Evolutionary conservation across 2,888 invertebrate genomes (phyloP), one percentile per base, ranked within the genome.

Genomic region (Drosophila birchii): DNA sequence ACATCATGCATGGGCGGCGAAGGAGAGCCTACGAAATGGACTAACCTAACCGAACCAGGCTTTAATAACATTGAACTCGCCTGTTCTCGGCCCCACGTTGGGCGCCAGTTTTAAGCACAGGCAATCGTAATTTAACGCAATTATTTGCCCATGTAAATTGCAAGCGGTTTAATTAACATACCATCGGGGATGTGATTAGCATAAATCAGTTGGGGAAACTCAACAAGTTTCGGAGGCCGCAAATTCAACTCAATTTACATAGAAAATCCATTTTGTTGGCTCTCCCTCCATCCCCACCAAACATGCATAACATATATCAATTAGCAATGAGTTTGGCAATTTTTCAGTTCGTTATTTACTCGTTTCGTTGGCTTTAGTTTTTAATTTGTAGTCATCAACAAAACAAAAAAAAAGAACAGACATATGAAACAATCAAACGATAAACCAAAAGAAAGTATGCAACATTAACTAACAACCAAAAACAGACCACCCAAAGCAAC

Each of bases 401-500:
- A 73, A 61, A 62, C 45, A 67, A 45, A n/a, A 55, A 62, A 69
- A 61, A 62, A 51, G 41, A 76, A 76, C 63, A 72, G 57, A 55
- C 61, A 64, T 58, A 73, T 57, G 64, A 73, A 76, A 57, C 66
- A 79, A 79, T 54, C 61, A 75, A 83, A 74, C 59, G 67, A 84
- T 84, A 84, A 84, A 86, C 71, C 11, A 88, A 86, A 83, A 88
- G 84, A 88, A 86, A 88, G 84, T 88, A 81, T 86, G 86, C 88
- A 75, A 87, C 86, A 88, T 87, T 86, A 70, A 87, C 86, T 86
- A 86, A 86, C 86, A 86, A 87, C 86, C 73, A 72, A 82, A 74
- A 80, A 81, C 80, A 77, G 75, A 75, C 85, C 85, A 81, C 85
- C 80, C 80, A 78, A 78, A 61, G 26, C 45, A 26, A 45, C 23